Evolutionary conservation across 2,888 invertebrate species (phyloP), one percentile per base, ranked within the genome.

Genomic region (Calliphora vomitoria): DNA sequence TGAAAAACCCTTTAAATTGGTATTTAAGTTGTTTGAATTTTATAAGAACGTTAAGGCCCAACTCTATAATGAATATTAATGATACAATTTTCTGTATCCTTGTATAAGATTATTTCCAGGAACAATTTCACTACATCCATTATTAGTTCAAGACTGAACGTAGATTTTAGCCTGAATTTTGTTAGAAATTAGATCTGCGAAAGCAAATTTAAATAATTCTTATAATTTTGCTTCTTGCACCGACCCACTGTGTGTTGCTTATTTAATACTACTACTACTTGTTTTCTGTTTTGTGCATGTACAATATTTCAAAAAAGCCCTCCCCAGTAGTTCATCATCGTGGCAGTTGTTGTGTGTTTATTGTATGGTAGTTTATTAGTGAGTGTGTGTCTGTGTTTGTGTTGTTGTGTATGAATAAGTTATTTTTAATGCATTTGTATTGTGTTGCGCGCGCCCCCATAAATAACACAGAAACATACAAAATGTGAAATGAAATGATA

Each of bases 401-500:
- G 25, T 58, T 38, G 8, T 35, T 69, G 50, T 62, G 69, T 75
- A 38, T 64, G 64, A 80, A 80, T 69, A 74, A 75, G 58, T 80
- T 78, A 68, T 80, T 80, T 62, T 80, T 76, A 85, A 84, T 84
- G 66, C 53, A 79, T 35, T 72, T 78, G 76, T 72, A 84, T 87
- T 55, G 81, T 79, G 25, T 82, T 85, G 87, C 85, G 82, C 86
- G 89, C 87, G 88, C 86, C 85, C 88, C 81, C 89, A 88, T 89
- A 92, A 92, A 92, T 91, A 91, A 81, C 62, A 81, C 62, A 64
- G 47, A 68, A 80, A 60, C 74, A 75, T 79, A 64, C 44, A 85
- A 80, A 69, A 75, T 81, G 74, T 81, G 55, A 82, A 79, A 87
- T 87, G 62, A 82, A 79, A 87, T 87, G 82, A 87, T 87, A 87